phyloP scores from a whole-genome alignment of 2,888 invertebrate genomes.

The Lydus trimaculatus region DNA sequence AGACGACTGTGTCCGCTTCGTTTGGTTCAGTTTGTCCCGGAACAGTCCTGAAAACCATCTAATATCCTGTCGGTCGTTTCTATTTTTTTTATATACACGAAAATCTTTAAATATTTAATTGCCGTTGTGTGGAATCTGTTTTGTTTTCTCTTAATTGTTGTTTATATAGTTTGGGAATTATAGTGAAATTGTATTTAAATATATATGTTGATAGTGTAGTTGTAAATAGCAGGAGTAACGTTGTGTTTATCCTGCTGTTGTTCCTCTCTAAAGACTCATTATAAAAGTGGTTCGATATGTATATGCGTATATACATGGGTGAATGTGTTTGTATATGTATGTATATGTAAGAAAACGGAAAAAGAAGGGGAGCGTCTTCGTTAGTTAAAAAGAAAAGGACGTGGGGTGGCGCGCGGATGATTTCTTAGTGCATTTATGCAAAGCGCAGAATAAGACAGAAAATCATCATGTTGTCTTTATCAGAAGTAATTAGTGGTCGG shows the following conservation, averaged over 20 bases:
- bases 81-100: background rate
- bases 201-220: background rate
- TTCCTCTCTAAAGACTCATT: background rate
- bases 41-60: constrained; percentile 27
- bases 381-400: constrained; percentile 50
- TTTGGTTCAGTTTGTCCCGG: constrained; percentile 28
- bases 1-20: constrained; percentile 29
- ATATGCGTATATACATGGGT: constrained; percentile 9
- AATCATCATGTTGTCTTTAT: constrained; percentile 45
- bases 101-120: background rate
- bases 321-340: constrained; percentile 8
- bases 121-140: no score
- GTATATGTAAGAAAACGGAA: constrained; percentile 27
- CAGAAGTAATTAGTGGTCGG: constrained; percentile 61
- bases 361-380: constrained; percentile 54
- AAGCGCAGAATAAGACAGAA: constrained; percentile 54
- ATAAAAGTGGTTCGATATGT: constrained; percentile 14
- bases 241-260: background rate
- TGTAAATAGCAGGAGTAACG: background rate
- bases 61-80: constrained; percentile 4
- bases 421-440: constrained; percentile 60
- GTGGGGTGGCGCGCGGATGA: constrained; percentile 48
- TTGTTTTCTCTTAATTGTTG: background rate
- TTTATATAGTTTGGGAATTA: background rate
- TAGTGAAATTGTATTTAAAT: background rate